Evolutionary conservation across 2,113 vertebrate genomes (phyloP), one percentile per base, ranked within the genome.

Genomic region (Archilochus colubris): DNA sequence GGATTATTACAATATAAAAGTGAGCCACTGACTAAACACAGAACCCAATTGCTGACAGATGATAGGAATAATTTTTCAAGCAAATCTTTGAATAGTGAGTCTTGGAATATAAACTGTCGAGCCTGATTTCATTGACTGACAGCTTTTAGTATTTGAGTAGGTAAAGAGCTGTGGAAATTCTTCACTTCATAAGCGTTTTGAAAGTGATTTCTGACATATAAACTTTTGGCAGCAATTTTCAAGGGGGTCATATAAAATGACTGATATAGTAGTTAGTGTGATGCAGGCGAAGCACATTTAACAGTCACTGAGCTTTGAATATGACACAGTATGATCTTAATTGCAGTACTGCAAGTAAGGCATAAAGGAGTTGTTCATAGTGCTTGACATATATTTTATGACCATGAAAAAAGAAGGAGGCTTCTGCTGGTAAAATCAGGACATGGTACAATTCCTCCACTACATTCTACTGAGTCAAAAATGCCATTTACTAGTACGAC

Each of bases 191-290:
- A 96, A 97, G 86, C 97, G 96, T 97, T 98, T 96, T 79, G 73
- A 96, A 96, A 96, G 94, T 94, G 94, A 91, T 93, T 97, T 97
- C 97, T 98, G 97, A 97, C 95, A 96, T 94, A 96, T 83, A 97
- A 97, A 98, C 86, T 97, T 98, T 97, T 97, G 96, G 92, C 97
- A 98, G 97, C 95, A 98, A 97, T 98, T 98, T 98, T 95, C 97
- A 96, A 97, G 94, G 84, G 92, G 96, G 96, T 97, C 97, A 96
- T 97, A 93, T 92, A 88, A 93, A 92, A 96, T 98, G 97, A 98
- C 95, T 98, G 97, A 97, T 98, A 95, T 9, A 91, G 88, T 94
- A 96, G 93, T 98, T 97, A 97, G 88, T 28, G 81, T 68, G 91
- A 88, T 89, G 95, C 62, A 30, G 64, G 94, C 92, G 3, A 70